Evolutionary conservation across 2,797 vertebrate genomes (phyloP).

Genomic region (Sebastes aleutianus): DNA sequence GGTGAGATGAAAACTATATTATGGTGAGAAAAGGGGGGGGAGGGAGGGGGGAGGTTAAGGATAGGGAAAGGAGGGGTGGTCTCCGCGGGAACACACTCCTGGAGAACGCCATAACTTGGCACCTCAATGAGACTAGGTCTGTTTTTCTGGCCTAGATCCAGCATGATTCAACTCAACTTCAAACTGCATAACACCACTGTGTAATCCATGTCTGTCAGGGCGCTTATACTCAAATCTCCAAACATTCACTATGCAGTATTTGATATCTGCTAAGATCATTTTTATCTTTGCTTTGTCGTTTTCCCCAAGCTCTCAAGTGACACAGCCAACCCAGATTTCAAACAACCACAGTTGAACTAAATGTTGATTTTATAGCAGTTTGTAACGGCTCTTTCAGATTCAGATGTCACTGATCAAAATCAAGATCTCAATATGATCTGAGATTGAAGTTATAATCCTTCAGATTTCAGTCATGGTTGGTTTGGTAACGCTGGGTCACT

Average conservation of each 20-base stretch:
- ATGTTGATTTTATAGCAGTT: conserved; percentile 23
- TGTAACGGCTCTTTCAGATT: conserved; percentile 20
- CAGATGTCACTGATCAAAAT: conserved; percentile 15
- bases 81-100: conserved; percentile 38
- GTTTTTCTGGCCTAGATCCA: conserved; percentile 27
- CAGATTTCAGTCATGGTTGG: neutral
- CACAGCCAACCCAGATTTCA: conserved; percentile 48
- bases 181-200: conserved; percentile 9
- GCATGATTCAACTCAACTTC: conserved; percentile 5
- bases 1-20: conserved; percentile 84
- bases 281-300: conserved; percentile 45
- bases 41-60: too few species aligned
- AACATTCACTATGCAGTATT: conserved; percentile 42
- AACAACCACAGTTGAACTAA: conserved; percentile 28
- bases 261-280: conserved; percentile 52
- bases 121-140: conserved; percentile 8
- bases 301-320: conserved; percentile 31
- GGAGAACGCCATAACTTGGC: conserved; percentile 27
- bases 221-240: conserved; percentile 43
- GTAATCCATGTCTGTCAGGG: conserved; percentile 33
- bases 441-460: neutral
- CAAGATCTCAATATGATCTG: neutral
- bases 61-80: conserved; percentile 53
- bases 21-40: too few species aligned
- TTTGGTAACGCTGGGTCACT: neutral